Base-by-base conservation (phyloP, 2,888 invertebrate genomes). In the Stegana nigrithorax region DNA sequence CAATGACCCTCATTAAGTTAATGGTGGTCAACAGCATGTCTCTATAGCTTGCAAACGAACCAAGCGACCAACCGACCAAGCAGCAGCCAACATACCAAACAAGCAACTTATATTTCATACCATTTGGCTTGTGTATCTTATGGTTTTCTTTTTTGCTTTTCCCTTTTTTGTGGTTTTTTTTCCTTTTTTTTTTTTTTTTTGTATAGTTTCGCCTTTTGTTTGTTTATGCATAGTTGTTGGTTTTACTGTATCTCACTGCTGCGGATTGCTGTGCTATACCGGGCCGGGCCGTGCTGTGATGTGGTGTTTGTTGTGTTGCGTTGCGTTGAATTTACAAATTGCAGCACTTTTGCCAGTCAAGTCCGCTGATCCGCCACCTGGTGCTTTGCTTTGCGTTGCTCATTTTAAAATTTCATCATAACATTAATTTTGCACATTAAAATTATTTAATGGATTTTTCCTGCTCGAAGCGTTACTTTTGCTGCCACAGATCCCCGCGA, bases 1-100 rank as follows among this genome's bases (percentile, higher is more conserved):
- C 73, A 76, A 74, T 75, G 77, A 75, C 75, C 75, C 77, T 77
- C 75, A 77, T 75, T 75, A 77, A 72, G 66, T 75, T 76, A 76
- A 75, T 75, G 77, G 70, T 74, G 53, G 53, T 53, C 53, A 53
- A 32, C 71, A 73, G 67, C 50, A 42, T 26, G 44, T 32, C 44
- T 44, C n/a, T 36, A 12, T 21, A 17, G 17, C 23, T 12, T n/a
- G n/a, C n/a, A n/a, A n/a, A n/a, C n/a, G n/a, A n/a, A n/a, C n/a
- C n/a, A n/a, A n/a, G n/a, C n/a, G n/a, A n/a, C n/a, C n/a, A n/a
- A n/a, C n/a, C n/a, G n/a, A n/a, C n/a, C n/a, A n/a, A n/a, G 36
- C 36, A 36, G 36, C 36, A 36, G 42, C 12, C 29, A 42, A 8
- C 42, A n/a, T 12, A 21, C 68, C 60, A 71, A n/a, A n/a, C n/a